Conservation (phyloP, 1,140 invertebrate genomes). For the Heliothis virescens region DNA sequence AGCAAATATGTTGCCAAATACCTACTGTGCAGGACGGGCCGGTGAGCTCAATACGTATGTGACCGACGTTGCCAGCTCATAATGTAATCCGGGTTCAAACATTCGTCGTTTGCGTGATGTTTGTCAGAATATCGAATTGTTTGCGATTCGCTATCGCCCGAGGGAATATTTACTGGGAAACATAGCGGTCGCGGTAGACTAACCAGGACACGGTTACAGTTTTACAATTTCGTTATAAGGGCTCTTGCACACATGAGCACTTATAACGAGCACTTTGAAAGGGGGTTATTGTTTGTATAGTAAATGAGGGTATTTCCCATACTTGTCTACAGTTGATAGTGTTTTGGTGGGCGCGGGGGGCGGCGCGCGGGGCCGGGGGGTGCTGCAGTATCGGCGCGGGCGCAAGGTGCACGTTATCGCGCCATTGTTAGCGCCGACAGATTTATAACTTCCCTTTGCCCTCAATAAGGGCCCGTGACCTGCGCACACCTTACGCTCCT, state of each 20-base stretch:
- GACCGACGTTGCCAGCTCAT: slow-evolving; percentile 32
- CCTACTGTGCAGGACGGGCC: slow-evolving; percentile 4
- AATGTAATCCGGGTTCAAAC: slow-evolving; percentile 22
- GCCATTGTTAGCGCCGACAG: slow-evolving; percentile 82
- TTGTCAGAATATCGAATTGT: slow-evolving; percentile 13
- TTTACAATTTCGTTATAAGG: not conserved
- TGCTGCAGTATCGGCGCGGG: slow-evolving; percentile 66
- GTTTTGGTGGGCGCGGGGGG: slow-evolving; percentile 52
- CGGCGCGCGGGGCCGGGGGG: not conserved
- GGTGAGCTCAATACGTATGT: slow-evolving; percentile 21
- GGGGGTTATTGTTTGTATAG: slow-evolving; percentile 10
- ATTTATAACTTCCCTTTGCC: slow-evolving; percentile 85
- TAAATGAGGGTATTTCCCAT: slow-evolving; percentile 46
- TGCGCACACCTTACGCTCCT: slow-evolving; percentile 68
- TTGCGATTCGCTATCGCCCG: slow-evolving; percentile 1
- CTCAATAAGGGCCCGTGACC: slow-evolving; percentile 84
- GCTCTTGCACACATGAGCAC: not conserved
- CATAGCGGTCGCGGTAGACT: not conserved
- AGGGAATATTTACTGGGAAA: slow-evolving; percentile 14
- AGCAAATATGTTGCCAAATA: slow-evolving; percentile 57
- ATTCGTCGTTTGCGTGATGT: slow-evolving; percentile 25
- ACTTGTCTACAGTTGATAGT: slow-evolving; percentile 28
- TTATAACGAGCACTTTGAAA: not conserved
- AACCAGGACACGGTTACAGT: not conserved
- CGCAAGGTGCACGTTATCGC: slow-evolving; percentile 83